Conservation (phyloP, 2,113 vertebrate genomes). For the Thunnus thynnus region DNA sequence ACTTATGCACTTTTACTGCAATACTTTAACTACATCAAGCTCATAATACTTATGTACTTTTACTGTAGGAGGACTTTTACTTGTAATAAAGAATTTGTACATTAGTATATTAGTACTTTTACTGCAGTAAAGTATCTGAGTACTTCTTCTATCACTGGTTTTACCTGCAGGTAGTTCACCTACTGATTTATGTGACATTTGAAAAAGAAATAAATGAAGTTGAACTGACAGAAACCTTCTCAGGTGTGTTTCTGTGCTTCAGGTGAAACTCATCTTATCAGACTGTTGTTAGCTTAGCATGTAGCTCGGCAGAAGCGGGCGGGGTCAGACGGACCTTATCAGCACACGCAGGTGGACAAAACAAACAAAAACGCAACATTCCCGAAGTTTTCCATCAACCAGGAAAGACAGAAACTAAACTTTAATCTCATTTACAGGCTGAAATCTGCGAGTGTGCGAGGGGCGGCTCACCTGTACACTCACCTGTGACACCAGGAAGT, state of each 20-base stretch:
- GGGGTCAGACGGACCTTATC: slow-evolving; percentile 12
- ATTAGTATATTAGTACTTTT: too few species aligned
- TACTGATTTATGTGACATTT: too few species aligned
- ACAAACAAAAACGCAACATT: neutral
- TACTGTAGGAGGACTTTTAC: too few species aligned
- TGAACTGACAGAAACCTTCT: too few species aligned
- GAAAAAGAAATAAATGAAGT: too few species aligned
- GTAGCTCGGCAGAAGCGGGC: neutral
- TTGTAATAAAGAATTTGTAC: too few species aligned
- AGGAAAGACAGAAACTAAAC: neutral
- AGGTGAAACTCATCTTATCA: neutral
- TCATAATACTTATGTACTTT: too few species aligned
- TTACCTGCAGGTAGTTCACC: too few species aligned
- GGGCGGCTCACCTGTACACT: slow-evolving; percentile 68
- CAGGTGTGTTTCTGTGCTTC: neutral
- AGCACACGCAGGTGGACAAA: neutral
- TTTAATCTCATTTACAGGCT: neutral
- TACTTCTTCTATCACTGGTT: too few species aligned
- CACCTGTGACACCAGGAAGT: slow-evolving; percentile 82
- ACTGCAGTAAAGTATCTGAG: too few species aligned
- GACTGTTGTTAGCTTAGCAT: slow-evolving; percentile 5
- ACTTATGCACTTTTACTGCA: too few species aligned
- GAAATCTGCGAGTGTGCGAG: neutral
- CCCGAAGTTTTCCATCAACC: neutral
- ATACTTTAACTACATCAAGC: too few species aligned